Evolutionary conservation across 2,888 invertebrate species (phyloP).

Genomic region (Halictus ligatus): DNA sequence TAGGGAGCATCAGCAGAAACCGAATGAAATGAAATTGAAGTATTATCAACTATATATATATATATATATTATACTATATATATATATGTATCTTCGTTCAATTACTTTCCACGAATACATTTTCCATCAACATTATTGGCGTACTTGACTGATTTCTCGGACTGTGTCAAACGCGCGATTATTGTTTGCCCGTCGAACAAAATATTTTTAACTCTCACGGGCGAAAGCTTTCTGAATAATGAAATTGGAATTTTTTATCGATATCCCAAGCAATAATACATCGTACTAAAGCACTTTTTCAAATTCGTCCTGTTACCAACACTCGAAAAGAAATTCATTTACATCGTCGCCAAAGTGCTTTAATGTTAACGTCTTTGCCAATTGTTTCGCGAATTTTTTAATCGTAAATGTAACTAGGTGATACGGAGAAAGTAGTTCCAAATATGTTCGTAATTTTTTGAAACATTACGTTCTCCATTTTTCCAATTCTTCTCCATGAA

Average conservation of each 20-base stretch:
- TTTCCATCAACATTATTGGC: conserved; percentile 12
- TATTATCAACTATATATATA: conserved; percentile 4
- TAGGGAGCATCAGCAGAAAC: conserved; percentile 11
- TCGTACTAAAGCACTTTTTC: too few relatives aligned
- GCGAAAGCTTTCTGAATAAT: not conserved
- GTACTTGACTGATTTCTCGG: not conserved
- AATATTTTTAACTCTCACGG: not conserved
- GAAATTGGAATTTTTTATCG: conserved; percentile 6
- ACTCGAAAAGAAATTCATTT: too few relatives aligned
- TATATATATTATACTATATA: not conserved
- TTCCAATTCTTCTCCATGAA: not conserved
- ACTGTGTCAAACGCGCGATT: not conserved
- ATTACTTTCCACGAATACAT: not conserved
- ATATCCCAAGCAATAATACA: not conserved
- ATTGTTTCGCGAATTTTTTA: not conserved
- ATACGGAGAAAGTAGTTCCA: not conserved
- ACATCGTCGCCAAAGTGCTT: too few relatives aligned
- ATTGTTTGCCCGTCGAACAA: not conserved
- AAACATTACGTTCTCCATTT: too few relatives aligned
- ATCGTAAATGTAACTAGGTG: not conserved
- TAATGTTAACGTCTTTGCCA: not conserved
- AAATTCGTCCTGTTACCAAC: too few relatives aligned
- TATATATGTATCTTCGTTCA: not conserved
- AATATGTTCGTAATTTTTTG: not conserved
- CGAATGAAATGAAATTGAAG: conserved; percentile 17